Evolutionary conservation across 2,797 vertebrate genomes (phyloP), one percentile per base, ranked within the genome.

Genomic region (Anguilla anguilla): DNA sequence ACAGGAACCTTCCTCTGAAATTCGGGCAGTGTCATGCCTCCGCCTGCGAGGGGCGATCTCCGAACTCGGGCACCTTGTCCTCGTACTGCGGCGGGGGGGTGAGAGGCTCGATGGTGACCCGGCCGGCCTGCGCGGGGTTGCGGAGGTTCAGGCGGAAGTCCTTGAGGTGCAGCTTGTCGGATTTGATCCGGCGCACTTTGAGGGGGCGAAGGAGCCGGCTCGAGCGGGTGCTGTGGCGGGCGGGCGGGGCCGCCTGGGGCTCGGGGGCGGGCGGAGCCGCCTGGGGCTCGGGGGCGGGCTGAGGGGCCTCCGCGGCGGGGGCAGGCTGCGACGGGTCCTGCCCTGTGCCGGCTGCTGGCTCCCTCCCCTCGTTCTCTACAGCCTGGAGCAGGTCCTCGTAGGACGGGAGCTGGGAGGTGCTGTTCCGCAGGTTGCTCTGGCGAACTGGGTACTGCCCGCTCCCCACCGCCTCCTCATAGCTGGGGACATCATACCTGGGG

Each of bases 51-150:
- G 51, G 51, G n/a, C 53, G 25, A 89, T 93, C 94, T 81, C 0
- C 91, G 90, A 90, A 94, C 89, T 87, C 89, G 3, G 94, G 97
- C 81, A 91, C 61, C 91, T 96, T 94, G 83, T 93, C 94, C 0
- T 99, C 97, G 0, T 99, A 99, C 93, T 97, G 96, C 0, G 98
- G 98, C 0, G 98, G 98, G 0, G 98, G 98, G 0, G 98, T 99
- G 89, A 99, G 94, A 0, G 98, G 98, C 88, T 99, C 98, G 7
- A 99, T 98, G 2, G 95, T 97, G 53, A 97, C 92, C 0, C 96
- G 97, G 3, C 85, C 43, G 0, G 93, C 93, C 83, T 94, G 91
- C 1, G 95, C 96, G 22, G 95, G 96, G 83, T 91, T 96, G 0
- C 95, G 92, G 79, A 99, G 96, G 90, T 97, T 97, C 5, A 99